phyloP scores from a whole-genome alignment of 2,113 vertebrate species.

The Irena cyanogastra region DNA sequence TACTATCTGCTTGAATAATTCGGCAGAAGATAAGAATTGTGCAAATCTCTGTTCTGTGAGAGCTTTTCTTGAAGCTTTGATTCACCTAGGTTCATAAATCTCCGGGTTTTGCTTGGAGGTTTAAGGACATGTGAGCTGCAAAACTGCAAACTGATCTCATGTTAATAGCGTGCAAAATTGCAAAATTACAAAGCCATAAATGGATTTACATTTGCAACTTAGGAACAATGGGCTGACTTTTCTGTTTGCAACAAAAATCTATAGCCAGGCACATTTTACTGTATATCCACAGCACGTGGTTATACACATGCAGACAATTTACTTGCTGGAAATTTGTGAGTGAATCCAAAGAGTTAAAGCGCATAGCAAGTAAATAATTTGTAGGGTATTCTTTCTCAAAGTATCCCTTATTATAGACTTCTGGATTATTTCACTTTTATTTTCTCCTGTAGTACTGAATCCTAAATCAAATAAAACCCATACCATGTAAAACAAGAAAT shows the following conservation, averaged over 20 bases:
- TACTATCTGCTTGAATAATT: background rate
- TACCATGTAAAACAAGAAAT: background rate
- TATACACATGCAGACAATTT: background rate
- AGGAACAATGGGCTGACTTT: constrained; percentile 18
- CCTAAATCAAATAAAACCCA: constrained; percentile 38
- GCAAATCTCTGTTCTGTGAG: constrained; percentile 32
- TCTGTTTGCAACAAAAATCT: background rate
- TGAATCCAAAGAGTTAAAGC: constrained; percentile 4
- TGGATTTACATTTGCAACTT: constrained; percentile 35
- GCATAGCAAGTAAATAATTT: constrained; percentile 15
- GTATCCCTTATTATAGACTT: constrained; percentile 1
- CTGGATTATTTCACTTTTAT: constrained; percentile 38
- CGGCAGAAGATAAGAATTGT: constrained; percentile 29
- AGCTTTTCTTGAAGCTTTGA: constrained; percentile 46
- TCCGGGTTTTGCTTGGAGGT: constrained; percentile 19
- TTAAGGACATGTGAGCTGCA: constrained; percentile 17
- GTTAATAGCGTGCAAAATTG: background rate
- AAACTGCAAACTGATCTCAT: constrained; percentile 33
- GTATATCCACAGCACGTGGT: background rate
- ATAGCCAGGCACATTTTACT: background rate
- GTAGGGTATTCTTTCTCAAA: constrained; percentile 4
- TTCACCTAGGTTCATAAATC: constrained; percentile 54
- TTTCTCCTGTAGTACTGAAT: constrained; percentile 1
- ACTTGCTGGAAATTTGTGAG: background rate
- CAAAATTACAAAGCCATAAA: constrained; percentile 40